Evolutionary conservation across 2,888 invertebrate genomes (phyloP).

Genomic region (Lasioglossum vierecki): DNA sequence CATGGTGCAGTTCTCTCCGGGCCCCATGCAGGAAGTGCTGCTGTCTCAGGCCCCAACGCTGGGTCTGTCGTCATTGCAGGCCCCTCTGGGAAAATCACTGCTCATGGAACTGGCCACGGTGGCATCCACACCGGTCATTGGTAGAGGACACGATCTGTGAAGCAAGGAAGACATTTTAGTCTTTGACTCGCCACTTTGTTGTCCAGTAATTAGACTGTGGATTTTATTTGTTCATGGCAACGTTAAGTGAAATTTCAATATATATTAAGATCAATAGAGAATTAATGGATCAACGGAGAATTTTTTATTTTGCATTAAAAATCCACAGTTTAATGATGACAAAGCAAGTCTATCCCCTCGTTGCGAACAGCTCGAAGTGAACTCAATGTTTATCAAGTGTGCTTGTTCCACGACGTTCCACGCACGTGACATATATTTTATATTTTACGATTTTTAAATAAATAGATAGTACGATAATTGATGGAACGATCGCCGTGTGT

Average conservation of each 20-base stretch:
- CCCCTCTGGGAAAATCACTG: constrained; percentile 81
- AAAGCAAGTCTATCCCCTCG: too few species aligned
- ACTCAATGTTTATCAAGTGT: background rate
- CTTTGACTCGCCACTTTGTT: too few species aligned
- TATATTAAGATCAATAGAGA: too few species aligned
- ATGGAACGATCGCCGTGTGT: background rate
- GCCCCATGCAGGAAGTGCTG: constrained; percentile 79
- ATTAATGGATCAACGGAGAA: too few species aligned
- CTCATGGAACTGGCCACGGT: constrained; percentile 81
- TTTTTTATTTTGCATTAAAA: background rate
- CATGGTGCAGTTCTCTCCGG: constrained; percentile 80
- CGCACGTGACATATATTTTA: constrained; percentile 21
- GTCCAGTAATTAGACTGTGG: background rate
- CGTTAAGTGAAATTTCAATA: too few species aligned
- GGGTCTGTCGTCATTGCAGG: constrained; percentile 81
- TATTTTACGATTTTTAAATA: constrained; percentile 1
- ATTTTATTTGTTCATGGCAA: background rate
- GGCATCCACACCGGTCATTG: constrained; percentile 77
- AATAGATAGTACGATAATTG: background rate
- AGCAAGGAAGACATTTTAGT: background rate
- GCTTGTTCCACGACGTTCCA: constrained; percentile 29
- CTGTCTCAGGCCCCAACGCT: constrained; percentile 79
- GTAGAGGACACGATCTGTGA: constrained; percentile 38
- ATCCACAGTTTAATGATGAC: background rate
- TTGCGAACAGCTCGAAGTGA: background rate